A percentile compares a stretch with the other conserved stretches of the same genome.
phyloP scores from a whole-genome alignment of 2,797 vertebrate genomes.

The Xyrichtys novacula region DNA sequence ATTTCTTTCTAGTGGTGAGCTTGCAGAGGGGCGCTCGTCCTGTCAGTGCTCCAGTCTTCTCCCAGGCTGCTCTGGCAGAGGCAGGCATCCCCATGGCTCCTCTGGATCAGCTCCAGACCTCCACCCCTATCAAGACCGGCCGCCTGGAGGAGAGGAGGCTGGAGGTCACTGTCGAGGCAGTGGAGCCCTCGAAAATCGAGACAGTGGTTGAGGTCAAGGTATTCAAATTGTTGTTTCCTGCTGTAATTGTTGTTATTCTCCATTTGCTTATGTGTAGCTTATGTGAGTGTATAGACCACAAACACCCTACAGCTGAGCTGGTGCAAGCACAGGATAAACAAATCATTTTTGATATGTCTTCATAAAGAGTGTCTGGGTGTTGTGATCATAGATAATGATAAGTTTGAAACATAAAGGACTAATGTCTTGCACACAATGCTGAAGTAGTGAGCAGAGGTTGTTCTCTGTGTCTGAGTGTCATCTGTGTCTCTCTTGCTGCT shows the following conservation, averaged over 20 bases:
- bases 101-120: conserved; percentile 76
- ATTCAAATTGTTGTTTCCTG: neutral
- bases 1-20: conserved; percentile 75
- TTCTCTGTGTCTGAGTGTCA: conserved; percentile 61
- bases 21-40: conserved; percentile 88
- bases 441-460: conserved; percentile 42
- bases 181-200: conserved; percentile 81
- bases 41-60: conserved; percentile 92
- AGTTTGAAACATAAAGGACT: neutral
- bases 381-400: conserved; percentile 5
- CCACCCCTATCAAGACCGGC: conserved; percentile 73
- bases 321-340: neutral
- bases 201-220: conserved; percentile 83
- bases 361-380: neutral
- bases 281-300: neutral
- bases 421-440: neutral
- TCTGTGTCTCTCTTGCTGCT: conserved; percentile 84
- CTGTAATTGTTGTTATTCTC: neutral
- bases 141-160: conserved; percentile 81
- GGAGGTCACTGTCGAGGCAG: conserved; percentile 79
- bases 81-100: conserved; percentile 71
- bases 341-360: conserved; percentile 14
- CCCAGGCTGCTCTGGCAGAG: conserved; percentile 82
- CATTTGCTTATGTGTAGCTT: neutral
- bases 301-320: neutral